Evolutionary conservation across 2,888 invertebrate species (phyloP), one percentile per base, ranked within the genome.

Genomic region (Toxonevra muliebris): DNA sequence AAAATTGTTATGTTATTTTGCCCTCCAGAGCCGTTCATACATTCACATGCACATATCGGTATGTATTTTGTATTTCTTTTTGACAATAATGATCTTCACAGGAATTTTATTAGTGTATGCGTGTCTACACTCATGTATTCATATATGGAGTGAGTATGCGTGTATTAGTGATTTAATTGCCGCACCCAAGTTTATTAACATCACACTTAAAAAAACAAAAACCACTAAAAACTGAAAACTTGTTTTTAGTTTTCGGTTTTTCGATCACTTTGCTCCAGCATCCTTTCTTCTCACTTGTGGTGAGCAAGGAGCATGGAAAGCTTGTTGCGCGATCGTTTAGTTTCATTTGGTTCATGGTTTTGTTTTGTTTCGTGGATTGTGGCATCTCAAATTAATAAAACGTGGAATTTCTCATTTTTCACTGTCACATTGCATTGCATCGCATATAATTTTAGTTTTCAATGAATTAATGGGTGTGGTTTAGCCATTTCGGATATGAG

Each of bases 101-200:
- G 45, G 13, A 45, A 45, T 45, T 45, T 1, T 10, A 11, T 10
- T 1, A 13, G 1, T 2, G 45, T 13, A 45, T 45, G 45, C n/a
- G n/a, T n/a, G n/a, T 12, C 12, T 43, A 12, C 3, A 48, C 2
- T 48, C 13, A 9, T n/a, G 8, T 30, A 30, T 30, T 30, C 15
- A 15, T 48, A 15, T 48, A 15, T 13, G 5, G 15, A 1, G 48
- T 1, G 8, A 40, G 53, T 66, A 43, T 30, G 48, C 48, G 40
- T 66, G 61, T 61, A n/a, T 66, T 53, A 40, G 55, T 55, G 57
- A 40, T 60, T 70, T 70, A 68, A 70, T 70, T 70, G 70, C 61
- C 68, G 70, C 70, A 68, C 70, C 68, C 70, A 59, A 61, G 55
- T 30, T 30, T 30, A 30, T 30, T 7, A 30, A 30, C 30, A 30